Evolutionary conservation across 2,888 invertebrate species (phyloP), one percentile per base, ranked within the genome.

Genomic region (Horisme vitalbata): DNA sequence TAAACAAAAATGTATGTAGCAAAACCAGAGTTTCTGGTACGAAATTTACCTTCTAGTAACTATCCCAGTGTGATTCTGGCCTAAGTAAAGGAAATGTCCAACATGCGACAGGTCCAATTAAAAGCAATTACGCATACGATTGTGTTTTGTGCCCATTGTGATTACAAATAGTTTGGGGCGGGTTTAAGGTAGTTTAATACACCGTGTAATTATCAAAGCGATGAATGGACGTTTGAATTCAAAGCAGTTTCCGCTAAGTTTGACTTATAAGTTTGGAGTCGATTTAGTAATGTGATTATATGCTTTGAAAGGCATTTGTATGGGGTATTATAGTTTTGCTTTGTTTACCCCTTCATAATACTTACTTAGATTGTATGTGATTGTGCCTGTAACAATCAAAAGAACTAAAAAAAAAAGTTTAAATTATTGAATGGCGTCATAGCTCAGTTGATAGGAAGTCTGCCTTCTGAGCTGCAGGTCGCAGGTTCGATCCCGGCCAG

Each of bases 71-170:
- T 26, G 2, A 26, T 1, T 26, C 26, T 3, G 1, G 5, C 26
- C 10, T 32, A 31, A 33, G 33, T 23, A 38, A 56, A 61, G 48
- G 44, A 56, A 61, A 65, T 56, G 60, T 62, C 61, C 67, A 64
- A 72, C 45, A 75, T 66, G 63, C 65, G 69, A 70, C 70, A 69
- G 61, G 57, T 64, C 57, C 74, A 79, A 79, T 81, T 79, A 79
- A 72, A 75, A 65, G 52, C 65, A 68, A 75, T 77, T 75, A 75
- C 37, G 41, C 50, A 58, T 59, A 61, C 57, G 58, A 71, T 71
- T 68, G 70, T 67, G 61, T 65, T 59, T 56, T 56, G 56, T 48
- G 32, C 55, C 67, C 55, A 70, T 75, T 78, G 73, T 74, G 53
- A 52, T 59, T n/a, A 59, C 41, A 55, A 61, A 62, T 47, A 61